phyloP scores from a whole-genome alignment of 2,797 vertebrate genomes.

The Lemur catta region DNA sequence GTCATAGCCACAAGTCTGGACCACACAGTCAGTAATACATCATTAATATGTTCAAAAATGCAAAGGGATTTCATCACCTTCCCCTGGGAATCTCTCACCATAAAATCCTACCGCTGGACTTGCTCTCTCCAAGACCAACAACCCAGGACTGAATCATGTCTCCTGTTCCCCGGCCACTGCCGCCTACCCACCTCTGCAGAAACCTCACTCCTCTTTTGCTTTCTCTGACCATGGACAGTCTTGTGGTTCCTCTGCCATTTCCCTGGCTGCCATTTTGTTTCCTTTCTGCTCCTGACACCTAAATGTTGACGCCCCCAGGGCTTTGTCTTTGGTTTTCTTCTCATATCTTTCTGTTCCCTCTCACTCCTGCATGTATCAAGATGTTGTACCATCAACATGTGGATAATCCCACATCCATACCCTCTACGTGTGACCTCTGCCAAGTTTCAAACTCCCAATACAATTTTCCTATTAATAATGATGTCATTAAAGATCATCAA shows the following conservation, averaged over 20 bases:
- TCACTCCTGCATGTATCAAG: neutral
- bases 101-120: neutral
- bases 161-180: neutral
- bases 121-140: neutral
- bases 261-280: neutral
- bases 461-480: neutral
- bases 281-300: neutral
- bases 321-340: neutral
- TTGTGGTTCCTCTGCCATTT: neutral
- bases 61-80: neutral
- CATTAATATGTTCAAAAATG: neutral
- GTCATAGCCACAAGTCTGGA: neutral
- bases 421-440: neutral
- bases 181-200: neutral
- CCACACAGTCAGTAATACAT: neutral
- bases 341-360: neutral
- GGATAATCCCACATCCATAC: neutral
- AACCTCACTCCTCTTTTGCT: neutral
- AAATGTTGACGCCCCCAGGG: no score
- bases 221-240: neutral
- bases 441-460: neutral
- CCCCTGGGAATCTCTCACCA: neutral
- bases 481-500: neutral
- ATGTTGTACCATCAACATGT: neutral
- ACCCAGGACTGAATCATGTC: neutral